Percentiles rank a stretch among this genome's conserved stretches.
phyloP scores from a whole-genome alignment of 2,113 vertebrate genomes.

The Nannospalax galili region DNA sequence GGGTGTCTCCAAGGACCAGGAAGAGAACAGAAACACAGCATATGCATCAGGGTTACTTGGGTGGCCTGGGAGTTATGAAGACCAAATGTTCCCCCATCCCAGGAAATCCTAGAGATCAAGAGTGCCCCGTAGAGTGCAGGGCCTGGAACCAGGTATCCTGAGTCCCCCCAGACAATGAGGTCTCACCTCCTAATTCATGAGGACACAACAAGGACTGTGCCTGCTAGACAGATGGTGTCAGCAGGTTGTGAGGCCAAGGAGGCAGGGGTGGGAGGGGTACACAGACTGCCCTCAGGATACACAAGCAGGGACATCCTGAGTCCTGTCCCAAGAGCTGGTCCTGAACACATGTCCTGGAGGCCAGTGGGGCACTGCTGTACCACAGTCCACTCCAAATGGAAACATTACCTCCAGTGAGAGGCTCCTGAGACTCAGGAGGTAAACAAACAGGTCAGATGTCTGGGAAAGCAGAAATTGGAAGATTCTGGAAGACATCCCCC shows the following conservation, averaged over 20 bases:
- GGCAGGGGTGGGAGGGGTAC: not conserved
- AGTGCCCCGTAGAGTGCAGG: not conserved
- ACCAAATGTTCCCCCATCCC: not conserved
- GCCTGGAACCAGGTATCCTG: fast-evolving
- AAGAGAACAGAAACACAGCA: not conserved
- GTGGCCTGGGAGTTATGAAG: not conserved
- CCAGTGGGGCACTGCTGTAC: not conserved
- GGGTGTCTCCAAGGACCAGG: not conserved
- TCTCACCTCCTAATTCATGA: not conserved
- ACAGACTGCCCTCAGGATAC: too few species aligned
- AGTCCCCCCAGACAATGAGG: not conserved
- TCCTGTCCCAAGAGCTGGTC: fast-evolving
- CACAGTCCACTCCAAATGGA: too few species aligned
- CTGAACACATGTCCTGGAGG: not conserved
- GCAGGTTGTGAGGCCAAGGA: not conserved
- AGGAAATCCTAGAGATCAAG: too few species aligned
- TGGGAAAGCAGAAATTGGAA: too few species aligned
- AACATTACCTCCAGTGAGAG: too few species aligned
- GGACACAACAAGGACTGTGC: not conserved
- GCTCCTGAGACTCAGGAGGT: too few species aligned
- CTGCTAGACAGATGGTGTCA: not conserved
- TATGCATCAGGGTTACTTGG: not conserved
- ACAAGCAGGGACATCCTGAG: not conserved
- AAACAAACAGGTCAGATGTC: too few species aligned
- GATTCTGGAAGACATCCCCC: too few species aligned